phyloP scores from a whole-genome alignment of 2,888 invertebrate genomes.

The Drosophila subsilvestris region DNA sequence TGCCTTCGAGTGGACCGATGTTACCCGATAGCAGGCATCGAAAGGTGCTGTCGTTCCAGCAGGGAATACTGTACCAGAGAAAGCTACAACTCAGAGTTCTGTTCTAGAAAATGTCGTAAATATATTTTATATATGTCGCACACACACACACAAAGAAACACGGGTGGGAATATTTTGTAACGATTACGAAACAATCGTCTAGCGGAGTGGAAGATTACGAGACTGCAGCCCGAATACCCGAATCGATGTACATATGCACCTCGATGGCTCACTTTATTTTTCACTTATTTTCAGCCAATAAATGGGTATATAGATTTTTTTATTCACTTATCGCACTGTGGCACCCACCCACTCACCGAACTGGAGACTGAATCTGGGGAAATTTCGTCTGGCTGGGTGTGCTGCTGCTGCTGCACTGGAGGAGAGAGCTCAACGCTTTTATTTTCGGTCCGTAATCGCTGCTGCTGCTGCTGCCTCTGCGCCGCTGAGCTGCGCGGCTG shows the following conservation, averaged over 20 bases:
- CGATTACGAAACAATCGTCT: constrained; percentile 40
- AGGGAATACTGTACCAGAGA: neutral
- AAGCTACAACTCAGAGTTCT: constrained; percentile 21
- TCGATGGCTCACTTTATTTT: neutral
- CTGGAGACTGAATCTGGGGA: constrained; percentile 62
- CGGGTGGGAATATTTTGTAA: constrained; percentile 34
- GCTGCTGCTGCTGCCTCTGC: constrained; percentile 17
- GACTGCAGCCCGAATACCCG: constrained; percentile 11
- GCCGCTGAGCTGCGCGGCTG: constrained; percentile 4
- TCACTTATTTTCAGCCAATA: neutral
- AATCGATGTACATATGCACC: neutral
- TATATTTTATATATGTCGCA: neutral
- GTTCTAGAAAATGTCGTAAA: constrained; percentile 40
- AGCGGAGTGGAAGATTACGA: constrained; percentile 38
- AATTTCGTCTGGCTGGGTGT: constrained; percentile 73
- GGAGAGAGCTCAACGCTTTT: constrained; percentile 77
- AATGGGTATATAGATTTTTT: constrained; percentile 3
- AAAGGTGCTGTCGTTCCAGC: constrained; percentile 44
- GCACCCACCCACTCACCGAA: constrained; percentile 65
- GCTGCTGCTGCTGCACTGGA: constrained; percentile 83
- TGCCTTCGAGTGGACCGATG: constrained; percentile 23
- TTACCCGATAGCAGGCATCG: constrained; percentile 52
- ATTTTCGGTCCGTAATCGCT: constrained; percentile 59
- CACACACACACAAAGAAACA: constrained; percentile 26
- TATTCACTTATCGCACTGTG: constrained; percentile 31